phyloP scores from a whole-genome alignment of 30 jellyfish, hydroid and myxozoan species.

The Hydractinia symbiolongicarpus region DNA sequence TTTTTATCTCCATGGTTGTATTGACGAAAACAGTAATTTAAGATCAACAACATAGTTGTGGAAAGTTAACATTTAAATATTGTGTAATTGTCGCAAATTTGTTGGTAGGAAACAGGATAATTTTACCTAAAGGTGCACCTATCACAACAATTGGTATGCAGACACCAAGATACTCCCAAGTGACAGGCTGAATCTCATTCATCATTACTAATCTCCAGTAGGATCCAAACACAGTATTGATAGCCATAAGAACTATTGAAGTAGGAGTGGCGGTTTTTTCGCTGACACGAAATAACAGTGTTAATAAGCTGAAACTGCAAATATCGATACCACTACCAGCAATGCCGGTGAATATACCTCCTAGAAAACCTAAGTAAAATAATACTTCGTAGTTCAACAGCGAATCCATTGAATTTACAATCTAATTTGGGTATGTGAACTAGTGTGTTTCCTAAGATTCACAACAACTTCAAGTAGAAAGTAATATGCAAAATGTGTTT shows the following conservation, averaged over 20 bases:
- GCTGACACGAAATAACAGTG: slow-evolving; percentile 14
- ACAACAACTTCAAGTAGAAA: no score
- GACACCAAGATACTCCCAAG: slow-evolving; percentile 25
- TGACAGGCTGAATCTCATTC: neutral
- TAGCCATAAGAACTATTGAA: slow-evolving; percentile 17
- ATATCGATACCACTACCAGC: slow-evolving; percentile 25
- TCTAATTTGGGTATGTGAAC: no score
- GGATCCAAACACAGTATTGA: slow-evolving; percentile 14
- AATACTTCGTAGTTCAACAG: no score
- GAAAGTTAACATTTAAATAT: no score
- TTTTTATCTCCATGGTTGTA: no score
- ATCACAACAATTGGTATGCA: slow-evolving; percentile 4
- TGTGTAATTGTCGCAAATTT: no score
- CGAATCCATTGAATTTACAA: no score
- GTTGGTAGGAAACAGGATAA: no score
- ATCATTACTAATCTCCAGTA: slow-evolving; percentile 13
- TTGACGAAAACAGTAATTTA: no score
- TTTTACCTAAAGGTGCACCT: slow-evolving; percentile 21
- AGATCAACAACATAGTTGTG: no score
- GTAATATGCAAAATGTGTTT: no score
- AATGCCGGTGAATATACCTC: slow-evolving; percentile 17
- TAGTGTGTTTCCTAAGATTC: no score
- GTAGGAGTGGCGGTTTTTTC: slow-evolving; percentile 21
- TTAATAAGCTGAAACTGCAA: slow-evolving; percentile 13
- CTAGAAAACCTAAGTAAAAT: neutral